phyloP scores from a whole-genome alignment of 2,113 vertebrate species.

The Romanogobio albipinnatus region DNA sequence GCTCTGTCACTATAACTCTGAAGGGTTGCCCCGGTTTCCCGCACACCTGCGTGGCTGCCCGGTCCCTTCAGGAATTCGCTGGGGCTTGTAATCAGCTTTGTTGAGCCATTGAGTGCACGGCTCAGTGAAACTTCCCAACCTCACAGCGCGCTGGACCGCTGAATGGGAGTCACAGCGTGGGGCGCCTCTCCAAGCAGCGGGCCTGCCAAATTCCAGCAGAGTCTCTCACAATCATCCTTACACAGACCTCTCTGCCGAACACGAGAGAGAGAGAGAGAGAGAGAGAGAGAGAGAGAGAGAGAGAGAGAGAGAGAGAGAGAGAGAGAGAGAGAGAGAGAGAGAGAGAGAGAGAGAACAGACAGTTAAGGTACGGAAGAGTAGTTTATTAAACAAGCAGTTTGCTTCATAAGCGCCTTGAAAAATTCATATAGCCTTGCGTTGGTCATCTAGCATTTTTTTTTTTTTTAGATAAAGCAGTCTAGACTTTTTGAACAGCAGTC shows the following conservation, averaged over 20 bases:
- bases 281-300: slow-evolving; percentile 30
- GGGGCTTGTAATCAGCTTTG: slow-evolving; percentile 99
- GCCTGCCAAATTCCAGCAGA: slow-evolving; percentile 99
- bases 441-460: background rate
- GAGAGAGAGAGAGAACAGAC: slow-evolving; percentile 20
- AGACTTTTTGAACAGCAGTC: slow-evolving; percentile 18
- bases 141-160: slow-evolving; percentile 89
- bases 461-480: slow-evolving; percentile 7
- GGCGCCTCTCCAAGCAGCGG: slow-evolving; percentile 89
- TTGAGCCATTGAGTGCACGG: slow-evolving; percentile 96
- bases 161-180: slow-evolving; percentile 96
- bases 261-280: slow-evolving; percentile 45
- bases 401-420: slow-evolving; percentile 3
- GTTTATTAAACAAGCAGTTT: slow-evolving; percentile 27
- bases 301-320: slow-evolving; percentile 1
- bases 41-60: slow-evolving; percentile 96
- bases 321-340: too few species aligned
- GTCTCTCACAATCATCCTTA: slow-evolving; percentile 93
- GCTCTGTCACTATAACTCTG: slow-evolving; percentile 84
- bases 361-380: slow-evolving; percentile 21
- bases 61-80: slow-evolving; percentile 98
- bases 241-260: slow-evolving; percentile 85
- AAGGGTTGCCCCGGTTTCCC: slow-evolving; percentile 87
- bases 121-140: slow-evolving; percentile 98
- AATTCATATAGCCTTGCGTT: background rate